Conservation (phyloP, 2,113 vertebrate genomes). For the Ctenomys sociabilis region DNA sequence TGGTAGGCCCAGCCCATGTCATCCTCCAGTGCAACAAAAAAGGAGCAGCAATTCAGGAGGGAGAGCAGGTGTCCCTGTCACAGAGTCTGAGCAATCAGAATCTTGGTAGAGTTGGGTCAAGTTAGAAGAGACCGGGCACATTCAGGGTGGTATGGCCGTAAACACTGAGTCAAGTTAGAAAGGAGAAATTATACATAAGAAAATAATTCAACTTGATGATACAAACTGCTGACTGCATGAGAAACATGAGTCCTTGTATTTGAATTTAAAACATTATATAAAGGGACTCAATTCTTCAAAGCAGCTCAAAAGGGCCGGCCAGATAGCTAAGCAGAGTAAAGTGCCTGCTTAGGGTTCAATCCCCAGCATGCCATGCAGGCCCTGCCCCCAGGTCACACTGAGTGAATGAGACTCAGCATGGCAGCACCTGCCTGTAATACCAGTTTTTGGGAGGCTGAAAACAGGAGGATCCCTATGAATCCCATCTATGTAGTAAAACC, state of each 20-base stretch:
- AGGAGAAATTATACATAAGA: constrained; percentile 12
- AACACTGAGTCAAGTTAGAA: background rate
- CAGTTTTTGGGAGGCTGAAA: no score
- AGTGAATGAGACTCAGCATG: no score
- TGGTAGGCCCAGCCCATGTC: background rate
- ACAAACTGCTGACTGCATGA: background rate
- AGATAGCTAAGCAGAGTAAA: no score
- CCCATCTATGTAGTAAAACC: no score
- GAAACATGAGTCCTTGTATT: background rate
- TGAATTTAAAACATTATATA: background rate
- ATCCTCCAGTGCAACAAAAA: background rate
- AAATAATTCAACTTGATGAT: background rate
- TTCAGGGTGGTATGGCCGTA: no score
- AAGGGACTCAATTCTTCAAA: constrained; percentile 1
- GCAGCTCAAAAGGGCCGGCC: background rate
- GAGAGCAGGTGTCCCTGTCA: background rate
- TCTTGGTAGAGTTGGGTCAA: background rate
- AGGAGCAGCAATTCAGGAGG: background rate
- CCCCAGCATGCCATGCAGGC: no score
- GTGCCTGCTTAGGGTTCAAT: no score
- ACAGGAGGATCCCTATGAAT: no score
- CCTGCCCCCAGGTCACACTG: no score
- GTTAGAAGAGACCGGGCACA: no score
- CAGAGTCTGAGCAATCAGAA: background rate
- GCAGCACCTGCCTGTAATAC: no score